Conservation (phyloP, 2,797 vertebrate species). For the Heterohyrax brucei region DNA sequence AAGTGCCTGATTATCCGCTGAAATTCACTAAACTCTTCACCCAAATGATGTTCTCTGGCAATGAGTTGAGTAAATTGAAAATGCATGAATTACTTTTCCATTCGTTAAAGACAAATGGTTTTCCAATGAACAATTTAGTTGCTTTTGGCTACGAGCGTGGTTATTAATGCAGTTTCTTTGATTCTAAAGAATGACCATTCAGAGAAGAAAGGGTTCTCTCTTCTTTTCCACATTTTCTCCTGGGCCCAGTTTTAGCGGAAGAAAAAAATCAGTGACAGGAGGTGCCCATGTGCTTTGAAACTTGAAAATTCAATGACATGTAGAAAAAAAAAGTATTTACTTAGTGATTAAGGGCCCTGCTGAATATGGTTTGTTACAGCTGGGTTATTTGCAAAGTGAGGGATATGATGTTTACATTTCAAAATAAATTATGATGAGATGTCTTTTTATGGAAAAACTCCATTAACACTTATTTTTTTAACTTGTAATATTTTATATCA, state of each 20-base stretch:
- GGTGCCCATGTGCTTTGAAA: background rate
- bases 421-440: conserved; percentile 45
- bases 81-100: background rate
- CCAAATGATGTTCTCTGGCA: conserved; percentile 24
- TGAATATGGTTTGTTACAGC: conserved; percentile 47
- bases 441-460: background rate
- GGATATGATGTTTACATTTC: conserved; percentile 24
- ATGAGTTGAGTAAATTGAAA: conserved; percentile 40
- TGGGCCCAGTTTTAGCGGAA: background rate
- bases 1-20: conserved; percentile 50
- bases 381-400: conserved; percentile 39
- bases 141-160: conserved; percentile 42
- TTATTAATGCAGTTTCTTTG: conserved; percentile 29
- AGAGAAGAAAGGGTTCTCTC: conserved; percentile 11
- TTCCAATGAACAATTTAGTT: conserved; percentile 47
- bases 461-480: conserved; percentile 28
- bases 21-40: conserved; percentile 37
- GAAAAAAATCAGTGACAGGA: background rate
- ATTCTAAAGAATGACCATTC: conserved; percentile 37
- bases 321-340: background rate
- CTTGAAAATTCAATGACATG: conserved; percentile 11
- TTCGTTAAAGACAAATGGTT: conserved; percentile 7
- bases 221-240: background rate
- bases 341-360: conserved; percentile 11
- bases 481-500: background rate